Base-by-base conservation (phyloP, 1,140 invertebrate species). In the Macrobrachium nipponense region DNA sequence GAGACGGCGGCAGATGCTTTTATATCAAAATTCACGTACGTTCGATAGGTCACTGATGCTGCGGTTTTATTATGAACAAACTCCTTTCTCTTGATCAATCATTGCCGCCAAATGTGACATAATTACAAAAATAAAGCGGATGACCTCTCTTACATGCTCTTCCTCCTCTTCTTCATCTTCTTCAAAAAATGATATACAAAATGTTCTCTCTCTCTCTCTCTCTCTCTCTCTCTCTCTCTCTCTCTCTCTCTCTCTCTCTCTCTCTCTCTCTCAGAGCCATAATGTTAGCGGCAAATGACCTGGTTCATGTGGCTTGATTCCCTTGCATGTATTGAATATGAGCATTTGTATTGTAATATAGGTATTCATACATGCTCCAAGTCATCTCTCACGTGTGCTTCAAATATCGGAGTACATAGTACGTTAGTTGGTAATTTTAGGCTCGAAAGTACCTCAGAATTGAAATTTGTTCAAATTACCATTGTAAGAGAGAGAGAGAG, bases 141-240 rank as follows among this genome's bases (percentile, higher is more conserved):
- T 51, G 51, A 51, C 7, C 51, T 51, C 51, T 2, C 73, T 36
- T 27, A 58, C 43, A 15, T 14, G 14, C 51, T 36, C 17, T 76
- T 14, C 17, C n/a, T 58, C 36, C 18, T 44, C 51, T 18, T 43
- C 73, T 44, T 14, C 7, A 0, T n/a, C 44, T 58, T 10, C 36
- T 12, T 51, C 51, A 51, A 6, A 51, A 51, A 51, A 12, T 10
- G 3, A 51, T 8, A 7, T 6, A 51, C 5, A 51, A 51, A 7
- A 12, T 51, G 7, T 5, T 51, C 51, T 51, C 73, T 76, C 36
- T 43, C 51, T 76, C 36, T 44, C 72, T 27, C 23, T 44, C 43
- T 27, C 72, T 44, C 43, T 75, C 72, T 75, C 72, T 75, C 18
- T 75, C 23, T 18, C 36, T 75, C 72, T 75, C 72, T 23, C 73